Conservation (phyloP, 2,888 invertebrate species). For the Hyposoter dolosus region DNA sequence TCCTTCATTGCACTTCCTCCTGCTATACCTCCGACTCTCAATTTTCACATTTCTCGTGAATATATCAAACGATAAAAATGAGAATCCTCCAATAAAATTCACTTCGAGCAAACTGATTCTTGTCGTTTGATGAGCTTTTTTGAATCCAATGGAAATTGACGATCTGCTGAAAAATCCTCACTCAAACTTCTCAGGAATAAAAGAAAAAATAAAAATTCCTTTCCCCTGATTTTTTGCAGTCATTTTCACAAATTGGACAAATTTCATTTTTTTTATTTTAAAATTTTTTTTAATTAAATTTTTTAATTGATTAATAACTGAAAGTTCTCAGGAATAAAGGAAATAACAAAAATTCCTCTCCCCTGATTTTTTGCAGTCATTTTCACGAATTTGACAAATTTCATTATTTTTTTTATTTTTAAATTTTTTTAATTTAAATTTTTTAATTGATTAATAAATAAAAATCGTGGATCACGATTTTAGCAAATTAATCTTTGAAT, state of each 20-base stretch:
- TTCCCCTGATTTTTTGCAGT: not conserved
- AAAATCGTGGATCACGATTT: too few species aligned
- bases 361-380: not conserved
- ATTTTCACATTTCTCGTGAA: slow-evolving; percentile 11
- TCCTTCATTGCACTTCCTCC: not conserved
- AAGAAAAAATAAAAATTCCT: not conserved
- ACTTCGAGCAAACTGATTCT: not conserved
- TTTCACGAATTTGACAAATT: not conserved
- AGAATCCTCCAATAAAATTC: slow-evolving; percentile 3
- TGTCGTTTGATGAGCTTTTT: not conserved
- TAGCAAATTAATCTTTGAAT: not conserved
- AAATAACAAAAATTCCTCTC: not conserved
- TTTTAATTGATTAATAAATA: too few species aligned
- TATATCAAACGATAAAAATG: slow-evolving; percentile 10
- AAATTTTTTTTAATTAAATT: not conserved
- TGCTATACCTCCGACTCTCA: slow-evolving; percentile 22
- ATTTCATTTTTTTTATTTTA: not conserved
- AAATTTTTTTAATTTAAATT: too few species aligned
- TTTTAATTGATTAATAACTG: not conserved
- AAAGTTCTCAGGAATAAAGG: not conserved
- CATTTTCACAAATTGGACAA: not conserved
- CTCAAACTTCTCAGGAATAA: not conserved
- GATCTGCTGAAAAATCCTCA: not conserved
- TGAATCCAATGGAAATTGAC: not conserved
- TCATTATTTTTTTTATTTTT: not conserved